phyloP scores from a whole-genome alignment of 2,113 vertebrate genomes.

The Ptilorrhoa leucosticta region DNA sequence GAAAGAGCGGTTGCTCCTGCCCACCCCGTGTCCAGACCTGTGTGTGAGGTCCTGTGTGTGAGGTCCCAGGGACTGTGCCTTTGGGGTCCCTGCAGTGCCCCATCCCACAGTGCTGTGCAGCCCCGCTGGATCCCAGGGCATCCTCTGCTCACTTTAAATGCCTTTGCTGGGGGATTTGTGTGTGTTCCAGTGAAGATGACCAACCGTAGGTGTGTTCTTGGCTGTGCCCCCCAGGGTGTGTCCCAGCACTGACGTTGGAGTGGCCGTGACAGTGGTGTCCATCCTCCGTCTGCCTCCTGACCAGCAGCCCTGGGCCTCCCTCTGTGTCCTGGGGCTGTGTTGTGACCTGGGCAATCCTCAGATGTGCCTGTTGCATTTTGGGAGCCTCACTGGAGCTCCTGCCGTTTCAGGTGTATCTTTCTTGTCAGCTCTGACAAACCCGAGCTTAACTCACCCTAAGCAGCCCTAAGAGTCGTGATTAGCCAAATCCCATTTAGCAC shows the following conservation, averaged over 20 bases:
- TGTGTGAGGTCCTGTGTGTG: rapidly evolving
- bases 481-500: neutral
- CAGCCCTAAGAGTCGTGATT: neutral
- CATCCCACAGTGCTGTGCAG: neutral
- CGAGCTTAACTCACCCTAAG: neutral
- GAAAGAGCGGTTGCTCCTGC: rapidly evolving
- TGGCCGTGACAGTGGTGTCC: rapidly evolving
- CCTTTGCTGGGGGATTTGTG: neutral
- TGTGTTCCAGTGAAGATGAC: rapidly evolving
- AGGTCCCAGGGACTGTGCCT: neutral
- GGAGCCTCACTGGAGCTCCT: neutral
- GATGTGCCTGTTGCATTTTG: rapidly evolving
- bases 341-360: neutral
- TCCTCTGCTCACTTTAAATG: neutral
- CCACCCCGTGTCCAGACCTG: neutral
- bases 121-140: neutral
- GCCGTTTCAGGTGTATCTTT: neutral
- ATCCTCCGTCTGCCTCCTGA: neutral
- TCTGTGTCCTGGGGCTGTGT: neutral
- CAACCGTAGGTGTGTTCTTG: rapidly evolving
- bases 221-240: neutral
- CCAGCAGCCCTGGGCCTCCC: rapidly evolving
- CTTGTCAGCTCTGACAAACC: neutral
- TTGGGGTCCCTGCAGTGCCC: neutral
- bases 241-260: rapidly evolving